Conservation (phyloP, 2,797 vertebrate genomes). For the Heteromormyrus szaboi region DNA sequence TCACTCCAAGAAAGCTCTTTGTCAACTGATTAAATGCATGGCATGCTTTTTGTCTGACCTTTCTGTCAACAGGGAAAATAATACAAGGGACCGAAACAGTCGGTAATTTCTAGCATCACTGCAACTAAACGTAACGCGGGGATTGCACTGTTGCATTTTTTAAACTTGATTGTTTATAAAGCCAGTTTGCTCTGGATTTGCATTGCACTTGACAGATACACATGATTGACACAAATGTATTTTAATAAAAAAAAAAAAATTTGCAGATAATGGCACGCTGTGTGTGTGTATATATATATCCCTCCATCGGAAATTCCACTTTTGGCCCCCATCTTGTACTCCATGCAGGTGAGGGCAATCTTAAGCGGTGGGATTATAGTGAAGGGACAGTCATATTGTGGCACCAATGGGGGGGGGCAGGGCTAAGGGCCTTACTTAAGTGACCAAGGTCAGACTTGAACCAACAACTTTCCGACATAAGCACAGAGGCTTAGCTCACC, state of each 20-base stretch:
- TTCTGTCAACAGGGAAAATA: neutral
- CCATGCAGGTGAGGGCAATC: neutral
- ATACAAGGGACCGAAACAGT: neutral
- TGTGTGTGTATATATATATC: too few relatives aligned
- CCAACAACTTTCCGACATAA: neutral
- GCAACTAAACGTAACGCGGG: neutral
- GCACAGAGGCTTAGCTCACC: neutral
- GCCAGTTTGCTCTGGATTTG: neutral
- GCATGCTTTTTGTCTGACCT: neutral
- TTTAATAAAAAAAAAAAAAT: too few relatives aligned
- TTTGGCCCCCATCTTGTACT: neutral
- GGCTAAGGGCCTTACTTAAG: neutral
- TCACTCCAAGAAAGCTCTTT: constrained; percentile 7
- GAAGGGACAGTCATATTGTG: neutral
- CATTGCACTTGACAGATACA: neutral
- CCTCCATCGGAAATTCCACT: neutral
- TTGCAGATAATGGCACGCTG: neutral
- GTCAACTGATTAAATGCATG: neutral
- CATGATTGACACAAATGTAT: neutral
- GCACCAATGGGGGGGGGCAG: too few relatives aligned
- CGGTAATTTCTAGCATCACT: neutral
- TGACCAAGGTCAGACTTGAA: neutral
- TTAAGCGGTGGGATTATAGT: neutral
- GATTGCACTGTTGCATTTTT: neutral
- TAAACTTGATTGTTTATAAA: neutral